Evolutionary conservation across 92 coral and sea anemone species (phyloP), one percentile per base, ranked within the genome.

Genomic region (Chrysogorgia sp.): DNA sequence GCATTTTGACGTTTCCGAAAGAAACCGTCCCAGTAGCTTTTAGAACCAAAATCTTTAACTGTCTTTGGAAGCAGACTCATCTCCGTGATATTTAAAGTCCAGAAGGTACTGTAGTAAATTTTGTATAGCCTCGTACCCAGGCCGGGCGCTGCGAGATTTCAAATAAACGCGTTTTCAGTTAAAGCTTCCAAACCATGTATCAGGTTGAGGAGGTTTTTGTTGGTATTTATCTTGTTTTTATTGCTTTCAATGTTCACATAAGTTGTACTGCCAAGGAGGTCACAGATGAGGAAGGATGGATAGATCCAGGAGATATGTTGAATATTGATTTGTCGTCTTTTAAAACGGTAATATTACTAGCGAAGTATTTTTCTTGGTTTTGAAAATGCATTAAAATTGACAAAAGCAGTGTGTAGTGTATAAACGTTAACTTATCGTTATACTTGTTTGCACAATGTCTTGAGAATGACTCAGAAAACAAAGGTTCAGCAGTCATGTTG

Each of bases 291-390:
- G 32, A 14, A 3, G 17, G 9, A 23, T 93, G 97, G 97, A 28
- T 88, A 35, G 91, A 93, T 35, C 97, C 97, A 0, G 86, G 85
- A 29, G 85, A 93, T 34, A 90, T 93, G 96, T 71, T 84, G 43
- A 55, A 81, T 19, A 33, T 47, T 22, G 78, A 71, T 55, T 15
- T 71, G 40, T 50, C 78, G 0, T 29, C 78, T 50, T 33, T 50
- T 71, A 3, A 34, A 8, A 15, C 64, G 78, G 78, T 71, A 67
- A 67, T 52, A 29, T 69, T 20, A 47, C 10, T 66, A 1, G 24
- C 40, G 37, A 12, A 14, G 1, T 45, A 9, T 57, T 20, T 10
- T 13, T 1, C 28, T 20, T 57, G 26, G 10, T 56, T n/a, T n/a
- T n/a, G n/a, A n/a, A n/a, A n/a, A n/a, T n/a, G n/a, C n/a, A n/a